Conservation (phyloP, 2,797 vertebrate genomes). For the Eupleurogrammus muticus region DNA sequence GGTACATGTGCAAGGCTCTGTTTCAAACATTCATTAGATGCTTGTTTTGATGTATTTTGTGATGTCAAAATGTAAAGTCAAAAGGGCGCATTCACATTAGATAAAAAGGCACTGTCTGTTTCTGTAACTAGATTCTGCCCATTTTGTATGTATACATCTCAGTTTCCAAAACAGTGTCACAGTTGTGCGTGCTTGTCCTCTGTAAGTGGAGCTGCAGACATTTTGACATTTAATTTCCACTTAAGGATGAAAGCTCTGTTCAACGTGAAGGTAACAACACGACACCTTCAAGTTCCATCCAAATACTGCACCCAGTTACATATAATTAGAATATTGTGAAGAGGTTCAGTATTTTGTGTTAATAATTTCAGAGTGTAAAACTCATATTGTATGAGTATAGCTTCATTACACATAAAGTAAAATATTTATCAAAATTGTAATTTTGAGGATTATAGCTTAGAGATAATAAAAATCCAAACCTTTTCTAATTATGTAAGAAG, state of each 20-base stretch:
- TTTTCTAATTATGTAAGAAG: too few relatives aligned
- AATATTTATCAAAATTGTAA: too few relatives aligned
- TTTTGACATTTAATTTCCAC: slow-evolving; percentile 6
- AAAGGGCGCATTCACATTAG: neutral
- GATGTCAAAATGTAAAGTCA: neutral
- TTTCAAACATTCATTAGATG: neutral
- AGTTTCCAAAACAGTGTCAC: neutral
- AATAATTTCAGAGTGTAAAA: too few relatives aligned
- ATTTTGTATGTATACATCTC: neutral
- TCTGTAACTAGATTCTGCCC: neutral
- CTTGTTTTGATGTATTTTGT: slow-evolving; percentile 2
- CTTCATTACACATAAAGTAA: too few relatives aligned
- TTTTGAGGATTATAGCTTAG: too few relatives aligned
- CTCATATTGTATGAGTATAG: too few relatives aligned
- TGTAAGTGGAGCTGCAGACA: slow-evolving; percentile 1
- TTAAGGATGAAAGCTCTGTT: neutral
- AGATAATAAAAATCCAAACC: too few relatives aligned
- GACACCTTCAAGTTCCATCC: neutral
- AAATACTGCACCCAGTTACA: neutral
- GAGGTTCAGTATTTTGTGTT: too few relatives aligned
- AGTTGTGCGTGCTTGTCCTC: neutral
- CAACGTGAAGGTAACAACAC: neutral
- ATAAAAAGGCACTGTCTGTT: neutral
- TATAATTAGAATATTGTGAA: too few relatives aligned
- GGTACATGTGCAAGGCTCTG: neutral